Percentiles rank a stretch among this genome's conserved stretches.
Conservation (phyloP, 2,797 vertebrate genomes). For the Choloepus didactylus region DNA sequence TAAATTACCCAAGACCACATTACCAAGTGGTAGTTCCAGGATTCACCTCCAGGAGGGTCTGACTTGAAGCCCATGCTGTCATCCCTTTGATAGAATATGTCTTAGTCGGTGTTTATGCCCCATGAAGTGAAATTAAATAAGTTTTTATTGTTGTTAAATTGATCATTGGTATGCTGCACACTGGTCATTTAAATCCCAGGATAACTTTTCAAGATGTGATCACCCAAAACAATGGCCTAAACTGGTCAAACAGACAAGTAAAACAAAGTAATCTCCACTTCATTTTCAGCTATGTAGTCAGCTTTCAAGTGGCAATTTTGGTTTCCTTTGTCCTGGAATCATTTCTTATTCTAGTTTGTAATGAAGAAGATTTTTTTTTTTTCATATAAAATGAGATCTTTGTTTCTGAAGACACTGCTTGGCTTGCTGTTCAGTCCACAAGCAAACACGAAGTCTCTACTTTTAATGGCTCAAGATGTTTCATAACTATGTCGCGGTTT, state of each 20-base stretch:
- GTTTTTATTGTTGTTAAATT: background rate
- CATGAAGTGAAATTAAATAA: slow-evolving; percentile 3
- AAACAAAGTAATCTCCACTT: background rate
- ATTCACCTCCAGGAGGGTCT: background rate
- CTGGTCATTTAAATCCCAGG: background rate
- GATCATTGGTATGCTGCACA: background rate
- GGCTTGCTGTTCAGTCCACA: slow-evolving; percentile 78
- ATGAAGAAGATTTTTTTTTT: slow-evolving; percentile 42
- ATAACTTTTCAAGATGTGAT: slow-evolving; percentile 4
- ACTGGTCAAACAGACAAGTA: background rate
- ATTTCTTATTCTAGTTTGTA: slow-evolving; percentile 52
- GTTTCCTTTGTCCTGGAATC: slow-evolving; percentile 40
- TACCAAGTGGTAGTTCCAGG: background rate
- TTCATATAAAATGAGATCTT: slow-evolving; percentile 72
- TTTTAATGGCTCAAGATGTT: slow-evolving; percentile 83
- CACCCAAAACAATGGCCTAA: background rate
- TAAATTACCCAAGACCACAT: background rate
- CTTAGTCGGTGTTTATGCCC: background rate
- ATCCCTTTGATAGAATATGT: background rate
- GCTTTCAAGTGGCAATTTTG: background rate
- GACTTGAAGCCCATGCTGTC: background rate
- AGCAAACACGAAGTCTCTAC: slow-evolving; percentile 81
- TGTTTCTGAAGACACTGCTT: slow-evolving; percentile 72
- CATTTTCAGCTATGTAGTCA: background rate
- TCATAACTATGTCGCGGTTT: slow-evolving; percentile 75